These are phyloP conservation scores for Ethmia dodecea DNA, from an alignment of 2,888 invertebrate genomes.

Conservation along the genomic window DNA sequence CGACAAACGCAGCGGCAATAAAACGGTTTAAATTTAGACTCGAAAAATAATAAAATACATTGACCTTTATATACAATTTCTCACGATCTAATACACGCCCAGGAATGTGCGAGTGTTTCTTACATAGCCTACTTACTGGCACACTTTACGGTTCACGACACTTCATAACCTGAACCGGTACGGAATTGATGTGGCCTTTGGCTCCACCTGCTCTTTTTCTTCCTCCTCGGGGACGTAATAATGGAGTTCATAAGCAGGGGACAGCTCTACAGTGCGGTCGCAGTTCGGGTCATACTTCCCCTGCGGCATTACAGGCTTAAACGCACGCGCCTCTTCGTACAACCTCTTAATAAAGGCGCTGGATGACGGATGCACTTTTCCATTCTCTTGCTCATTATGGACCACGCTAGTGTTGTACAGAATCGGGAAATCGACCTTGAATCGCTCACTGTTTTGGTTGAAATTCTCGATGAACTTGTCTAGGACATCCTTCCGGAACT, in stretches of 20 bases:
- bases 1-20: too few species aligned
- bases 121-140: too few species aligned
- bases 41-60: too few species aligned
- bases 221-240: constrained; percentile 67
- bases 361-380: constrained; percentile 42
- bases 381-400: constrained; percentile 32
- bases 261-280: constrained; percentile 50
- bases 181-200: constrained; percentile 24
- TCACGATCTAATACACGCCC: too few species aligned
- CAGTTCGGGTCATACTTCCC: constrained; percentile 38
- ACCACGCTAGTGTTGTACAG: constrained; percentile 57
- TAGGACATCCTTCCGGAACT: constrained; percentile 48
- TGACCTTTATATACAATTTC: too few species aligned
- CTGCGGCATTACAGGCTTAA: not conserved
- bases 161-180: constrained; percentile 36
- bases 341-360: constrained; percentile 43
- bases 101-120: too few species aligned
- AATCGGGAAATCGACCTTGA: constrained; percentile 55
- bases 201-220: constrained; percentile 39
- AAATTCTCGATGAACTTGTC: constrained; percentile 57
- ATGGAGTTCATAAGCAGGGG: constrained; percentile 63
- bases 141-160: constrained; percentile 6
- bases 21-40: too few species aligned
- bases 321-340: not conserved
- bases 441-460: constrained; percentile 54